Evolutionary conservation across 2,797 vertebrate species (phyloP).

Genomic region (Tenualosa ilisha): DNA sequence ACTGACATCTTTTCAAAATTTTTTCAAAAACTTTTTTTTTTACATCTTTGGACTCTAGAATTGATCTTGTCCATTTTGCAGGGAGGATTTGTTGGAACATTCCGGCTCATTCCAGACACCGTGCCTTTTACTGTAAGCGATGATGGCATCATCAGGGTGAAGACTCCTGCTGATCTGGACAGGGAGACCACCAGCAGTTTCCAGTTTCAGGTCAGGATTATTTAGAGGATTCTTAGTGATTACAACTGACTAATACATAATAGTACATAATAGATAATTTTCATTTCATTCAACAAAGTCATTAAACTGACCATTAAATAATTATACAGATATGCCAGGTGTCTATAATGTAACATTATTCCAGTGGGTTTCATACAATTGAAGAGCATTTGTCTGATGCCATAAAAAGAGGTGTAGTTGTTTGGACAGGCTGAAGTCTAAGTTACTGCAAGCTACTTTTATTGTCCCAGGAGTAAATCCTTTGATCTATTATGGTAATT

Average conservation of each 20-base stretch:
- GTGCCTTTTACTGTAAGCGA: constrained; percentile 68
- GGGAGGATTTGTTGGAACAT: constrained; percentile 75
- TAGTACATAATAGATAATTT: too few species aligned
- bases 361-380: too few species aligned
- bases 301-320: too few species aligned
- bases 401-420: too few species aligned
- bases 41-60: background rate
- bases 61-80: constrained; percentile 43
- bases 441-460: too few species aligned
- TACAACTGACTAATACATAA: background rate
- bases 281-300: background rate
- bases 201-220: constrained; percentile 67
- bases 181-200: constrained; percentile 64
- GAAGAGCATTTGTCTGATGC: too few species aligned
- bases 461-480: too few species aligned
- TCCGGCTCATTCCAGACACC: constrained; percentile 64
- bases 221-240: background rate
- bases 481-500: too few species aligned
- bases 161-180: constrained; percentile 65
- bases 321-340: too few species aligned
- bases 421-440: too few species aligned
- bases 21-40: too few species aligned
- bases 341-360: too few species aligned
- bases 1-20: background rate
- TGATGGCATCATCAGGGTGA: constrained; percentile 70